Conservation (phyloP, 30 jellyfish, hydroid and myxozoan species). For the Aurelia sp. region DNA sequence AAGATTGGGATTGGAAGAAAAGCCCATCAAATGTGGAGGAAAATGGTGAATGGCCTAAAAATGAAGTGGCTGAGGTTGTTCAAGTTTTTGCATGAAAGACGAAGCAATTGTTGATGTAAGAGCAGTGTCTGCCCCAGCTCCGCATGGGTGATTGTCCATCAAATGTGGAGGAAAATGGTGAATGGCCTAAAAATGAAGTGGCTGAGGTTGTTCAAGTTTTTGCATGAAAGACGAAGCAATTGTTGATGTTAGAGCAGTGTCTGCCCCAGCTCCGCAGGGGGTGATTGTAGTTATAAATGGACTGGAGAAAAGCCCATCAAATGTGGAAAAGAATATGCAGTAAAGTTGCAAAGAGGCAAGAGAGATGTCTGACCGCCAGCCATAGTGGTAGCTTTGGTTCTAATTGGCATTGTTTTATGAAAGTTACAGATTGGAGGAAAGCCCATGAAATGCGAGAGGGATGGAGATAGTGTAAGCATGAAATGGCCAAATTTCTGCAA, state of each 20-base stretch:
- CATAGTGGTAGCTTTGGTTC: too few relatives aligned
- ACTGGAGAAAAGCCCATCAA: conserved; percentile 91
- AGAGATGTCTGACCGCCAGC: too few relatives aligned
- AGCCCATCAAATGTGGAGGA: conserved; percentile 93
- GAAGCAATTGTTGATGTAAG: not conserved
- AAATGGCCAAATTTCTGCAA: conserved; percentile 65
- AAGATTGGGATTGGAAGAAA: conserved; percentile 97
- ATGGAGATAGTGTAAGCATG: conserved; percentile 68
- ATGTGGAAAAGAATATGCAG: conserved; percentile 89
- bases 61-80: conserved; percentile 69
- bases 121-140: too few relatives aligned
- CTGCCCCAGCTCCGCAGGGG: not conserved
- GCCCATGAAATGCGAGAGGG: too few relatives aligned
- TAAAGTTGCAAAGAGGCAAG: not conserved
- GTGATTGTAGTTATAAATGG: conserved; percentile 87
- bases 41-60: conserved; percentile 91
- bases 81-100: conserved; percentile 42
- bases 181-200: conserved; percentile 80
- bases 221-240: not conserved
- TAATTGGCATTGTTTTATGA: too few relatives aligned
- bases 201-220: conserved; percentile 73
- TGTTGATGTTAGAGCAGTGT: not conserved
- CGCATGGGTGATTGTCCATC: conserved; percentile 88
- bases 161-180: conserved; percentile 87
- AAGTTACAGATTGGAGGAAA: too few relatives aligned